Conservation (phyloP, 2,888 invertebrate species). For the Theretra japonica region DNA sequence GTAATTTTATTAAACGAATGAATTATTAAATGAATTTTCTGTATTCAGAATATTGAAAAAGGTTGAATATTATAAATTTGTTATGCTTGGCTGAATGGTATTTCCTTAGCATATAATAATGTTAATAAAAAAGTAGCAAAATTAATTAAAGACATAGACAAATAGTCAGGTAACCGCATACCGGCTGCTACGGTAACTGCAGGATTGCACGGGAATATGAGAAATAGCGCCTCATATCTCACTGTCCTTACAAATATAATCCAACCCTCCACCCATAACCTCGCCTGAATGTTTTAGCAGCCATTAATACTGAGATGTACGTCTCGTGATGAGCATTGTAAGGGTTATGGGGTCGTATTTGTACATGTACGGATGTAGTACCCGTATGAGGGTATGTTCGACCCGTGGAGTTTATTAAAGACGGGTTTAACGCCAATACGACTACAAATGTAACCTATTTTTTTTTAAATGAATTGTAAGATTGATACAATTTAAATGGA, state of each 20-base stretch:
- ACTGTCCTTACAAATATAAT: constrained; percentile 10
- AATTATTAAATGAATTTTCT: too few relatives aligned
- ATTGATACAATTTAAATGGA: too few relatives aligned
- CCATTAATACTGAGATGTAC: constrained; percentile 1
- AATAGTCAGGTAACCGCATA: not conserved
- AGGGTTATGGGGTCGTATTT: constrained; percentile 4
- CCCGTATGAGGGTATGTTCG: too few relatives aligned
- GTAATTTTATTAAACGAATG: too few relatives aligned
- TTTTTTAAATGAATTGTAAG: too few relatives aligned
- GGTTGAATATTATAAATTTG: too few relatives aligned
- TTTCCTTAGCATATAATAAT: not conserved
- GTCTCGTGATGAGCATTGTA: not conserved
- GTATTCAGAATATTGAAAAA: too few relatives aligned
- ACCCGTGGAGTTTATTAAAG: too few relatives aligned
- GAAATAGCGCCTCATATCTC: constrained; percentile 9
- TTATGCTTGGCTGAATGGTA: too few relatives aligned
- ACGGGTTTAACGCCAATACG: too few relatives aligned
- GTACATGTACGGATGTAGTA: not conserved
- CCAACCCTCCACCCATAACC: not conserved
- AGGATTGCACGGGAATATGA: constrained; percentile 7
- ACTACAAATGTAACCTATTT: too few relatives aligned
- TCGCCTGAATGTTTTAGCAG: constrained; percentile 17
- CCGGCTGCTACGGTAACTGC: constrained; percentile 5
- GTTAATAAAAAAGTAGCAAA: not conserved
- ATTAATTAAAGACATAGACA: not conserved